Conservation (phyloP, 2,797 vertebrate genomes). For the Sciurus vulgaris region DNA sequence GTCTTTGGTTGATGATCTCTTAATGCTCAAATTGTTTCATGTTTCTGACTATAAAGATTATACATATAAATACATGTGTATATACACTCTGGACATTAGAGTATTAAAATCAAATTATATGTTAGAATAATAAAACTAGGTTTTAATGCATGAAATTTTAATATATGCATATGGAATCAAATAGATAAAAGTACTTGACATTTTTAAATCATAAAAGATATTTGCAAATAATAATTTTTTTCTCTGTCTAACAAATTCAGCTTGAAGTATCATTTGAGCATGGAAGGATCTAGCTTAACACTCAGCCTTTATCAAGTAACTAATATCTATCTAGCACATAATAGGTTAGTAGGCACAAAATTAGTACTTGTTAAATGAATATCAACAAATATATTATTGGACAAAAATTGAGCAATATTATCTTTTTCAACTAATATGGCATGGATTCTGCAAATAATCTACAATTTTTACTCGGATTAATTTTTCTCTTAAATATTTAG, state of each 20-base stretch:
- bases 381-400: slow-evolving; percentile 21
- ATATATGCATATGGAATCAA: not conserved
- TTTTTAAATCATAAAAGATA: slow-evolving; percentile 43
- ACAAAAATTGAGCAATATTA: not conserved
- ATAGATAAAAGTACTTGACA: not conserved
- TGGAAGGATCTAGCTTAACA: not conserved
- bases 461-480: not conserved
- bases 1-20: not conserved
- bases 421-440: not conserved
- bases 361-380: not conserved
- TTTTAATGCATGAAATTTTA: not conserved
- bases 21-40: slow-evolving; percentile 46
- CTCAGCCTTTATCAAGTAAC: not conserved
- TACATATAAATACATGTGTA: not conserved
- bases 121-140: not conserved
- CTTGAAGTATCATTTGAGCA: slow-evolving; percentile 2
- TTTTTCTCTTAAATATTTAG: not conserved
- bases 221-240: not conserved
- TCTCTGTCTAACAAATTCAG: not conserved
- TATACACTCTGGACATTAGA: not conserved
- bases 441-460: not conserved
- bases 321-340: not conserved
- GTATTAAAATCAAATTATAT: slow-evolving; percentile 16
- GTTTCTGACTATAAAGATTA: slow-evolving; percentile 12
- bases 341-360: not conserved